phyloP scores from a whole-genome alignment of 2,888 invertebrate species.

The Trachelus stipa region DNA sequence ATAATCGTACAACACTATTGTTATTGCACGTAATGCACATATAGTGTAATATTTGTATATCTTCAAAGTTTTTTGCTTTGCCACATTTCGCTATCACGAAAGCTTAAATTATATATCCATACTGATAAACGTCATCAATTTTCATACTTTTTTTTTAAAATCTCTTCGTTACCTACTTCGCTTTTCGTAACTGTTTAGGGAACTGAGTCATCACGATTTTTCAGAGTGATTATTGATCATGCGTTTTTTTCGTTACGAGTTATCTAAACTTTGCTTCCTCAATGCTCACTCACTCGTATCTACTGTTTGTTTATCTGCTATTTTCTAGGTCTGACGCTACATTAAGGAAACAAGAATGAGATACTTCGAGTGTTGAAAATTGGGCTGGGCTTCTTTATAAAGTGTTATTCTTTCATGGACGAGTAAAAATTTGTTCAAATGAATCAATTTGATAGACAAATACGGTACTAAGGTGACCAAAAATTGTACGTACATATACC shows the following conservation, averaged over 20 bases:
- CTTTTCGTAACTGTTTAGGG: not conserved
- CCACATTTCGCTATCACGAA: too few species aligned
- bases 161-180: too few species aligned
- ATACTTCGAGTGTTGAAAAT: not conserved
- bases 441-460: too few species aligned
- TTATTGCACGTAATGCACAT: too few species aligned
- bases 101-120: too few species aligned
- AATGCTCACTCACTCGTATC: not conserved
- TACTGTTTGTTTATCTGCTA: not conserved
- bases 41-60: too few species aligned
- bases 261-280: not conserved
- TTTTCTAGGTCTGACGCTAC: not conserved
- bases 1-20: too few species aligned
- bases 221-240: not conserved
- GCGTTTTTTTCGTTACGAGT: not conserved
- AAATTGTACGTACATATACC: too few species aligned
- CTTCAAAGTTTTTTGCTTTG: too few species aligned
- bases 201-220: not conserved
- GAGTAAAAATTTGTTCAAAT: not conserved
- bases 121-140: too few species aligned
- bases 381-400: not conserved
- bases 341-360: not conserved
- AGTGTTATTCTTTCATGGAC: not conserved
- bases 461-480: too few species aligned
- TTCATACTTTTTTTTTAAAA: too few species aligned